These are phyloP conservation scores for Sander lucioperca DNA, from an alignment of 2,113 vertebrate species.

Conservation along the genomic window DNA sequence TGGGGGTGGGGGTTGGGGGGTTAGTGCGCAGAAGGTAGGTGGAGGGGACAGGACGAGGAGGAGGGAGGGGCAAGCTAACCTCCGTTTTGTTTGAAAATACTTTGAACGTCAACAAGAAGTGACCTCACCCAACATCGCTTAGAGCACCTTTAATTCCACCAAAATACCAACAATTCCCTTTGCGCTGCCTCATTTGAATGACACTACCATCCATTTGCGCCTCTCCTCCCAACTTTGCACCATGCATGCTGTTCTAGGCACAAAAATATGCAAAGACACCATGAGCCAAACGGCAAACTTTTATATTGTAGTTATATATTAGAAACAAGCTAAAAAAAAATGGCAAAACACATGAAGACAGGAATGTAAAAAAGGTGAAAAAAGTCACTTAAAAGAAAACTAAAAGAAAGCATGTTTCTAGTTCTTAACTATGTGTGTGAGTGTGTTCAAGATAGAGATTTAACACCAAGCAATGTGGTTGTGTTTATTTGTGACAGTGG, in stretches of 20 bases:
- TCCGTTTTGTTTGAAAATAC: too few relatives aligned
- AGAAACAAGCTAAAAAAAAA: background rate
- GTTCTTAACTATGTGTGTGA: background rate
- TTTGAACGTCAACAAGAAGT: too few relatives aligned
- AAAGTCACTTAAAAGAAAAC: background rate
- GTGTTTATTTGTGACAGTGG: slow-evolving; percentile 19
- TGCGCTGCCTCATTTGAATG: background rate
- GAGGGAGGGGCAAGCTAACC: too few relatives aligned
- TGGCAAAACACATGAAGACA: background rate
- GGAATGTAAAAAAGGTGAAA: background rate
- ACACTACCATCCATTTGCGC: background rate
- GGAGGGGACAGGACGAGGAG: too few relatives aligned
- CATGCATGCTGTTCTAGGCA: background rate
- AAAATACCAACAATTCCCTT: background rate
- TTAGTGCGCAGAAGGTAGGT: too few relatives aligned
- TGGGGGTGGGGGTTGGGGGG: too few relatives aligned
- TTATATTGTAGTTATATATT: too few relatives aligned
- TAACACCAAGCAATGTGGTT: slow-evolving; percentile 3
- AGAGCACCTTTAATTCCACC: background rate
- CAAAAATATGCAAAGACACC: too few relatives aligned
- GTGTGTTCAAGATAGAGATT: background rate
- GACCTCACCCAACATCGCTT: too few relatives aligned
- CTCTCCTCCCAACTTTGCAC: background rate
- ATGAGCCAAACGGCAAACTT: too few relatives aligned
- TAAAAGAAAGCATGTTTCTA: background rate